Evolutionary conservation across 2,888 invertebrate species (phyloP).

Genomic region (Drosophila limbata): DNA sequence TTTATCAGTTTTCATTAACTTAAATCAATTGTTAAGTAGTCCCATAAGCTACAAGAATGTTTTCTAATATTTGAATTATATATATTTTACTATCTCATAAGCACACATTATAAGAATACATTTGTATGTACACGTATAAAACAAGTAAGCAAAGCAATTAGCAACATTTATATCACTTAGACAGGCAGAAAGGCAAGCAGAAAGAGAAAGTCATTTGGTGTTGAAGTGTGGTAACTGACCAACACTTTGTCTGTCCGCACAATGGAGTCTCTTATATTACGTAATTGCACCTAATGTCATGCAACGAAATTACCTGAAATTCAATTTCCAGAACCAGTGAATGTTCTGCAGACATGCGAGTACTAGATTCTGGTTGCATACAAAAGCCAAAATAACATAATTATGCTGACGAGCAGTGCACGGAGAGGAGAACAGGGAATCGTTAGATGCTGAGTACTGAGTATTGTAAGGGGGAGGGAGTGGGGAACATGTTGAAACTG

Average conservation of each 20-base stretch:
- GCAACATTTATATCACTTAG: constrained; percentile 2
- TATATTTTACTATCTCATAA: not conserved
- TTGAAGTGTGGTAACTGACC: constrained; percentile 35
- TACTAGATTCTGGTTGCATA: constrained; percentile 42
- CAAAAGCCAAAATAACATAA: constrained; percentile 66
- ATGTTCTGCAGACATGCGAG: constrained; percentile 20
- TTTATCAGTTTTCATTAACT: not conserved
- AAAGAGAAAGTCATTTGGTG: constrained; percentile 9
- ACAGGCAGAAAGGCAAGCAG: not conserved
- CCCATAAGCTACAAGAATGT: not conserved
- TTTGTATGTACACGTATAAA: not conserved
- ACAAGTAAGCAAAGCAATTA: not conserved
- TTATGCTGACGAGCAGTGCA: constrained; percentile 43
- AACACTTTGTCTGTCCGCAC: constrained; percentile 50
- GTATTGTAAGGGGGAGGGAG: not conserved
- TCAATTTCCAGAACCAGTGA: constrained; percentile 65
- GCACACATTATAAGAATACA: not conserved
- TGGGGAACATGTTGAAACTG: not conserved
- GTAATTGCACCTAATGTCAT: constrained; percentile 75
- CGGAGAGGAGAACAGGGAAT: not conserved
- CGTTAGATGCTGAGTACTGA: not conserved
- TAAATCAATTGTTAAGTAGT: not conserved
- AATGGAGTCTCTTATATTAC: constrained; percentile 54
- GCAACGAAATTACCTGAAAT: constrained; percentile 76
- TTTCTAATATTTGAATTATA: not conserved